Conservation (phyloP, 2,113 vertebrate species). For the Ancistrus triradiatus region DNA sequence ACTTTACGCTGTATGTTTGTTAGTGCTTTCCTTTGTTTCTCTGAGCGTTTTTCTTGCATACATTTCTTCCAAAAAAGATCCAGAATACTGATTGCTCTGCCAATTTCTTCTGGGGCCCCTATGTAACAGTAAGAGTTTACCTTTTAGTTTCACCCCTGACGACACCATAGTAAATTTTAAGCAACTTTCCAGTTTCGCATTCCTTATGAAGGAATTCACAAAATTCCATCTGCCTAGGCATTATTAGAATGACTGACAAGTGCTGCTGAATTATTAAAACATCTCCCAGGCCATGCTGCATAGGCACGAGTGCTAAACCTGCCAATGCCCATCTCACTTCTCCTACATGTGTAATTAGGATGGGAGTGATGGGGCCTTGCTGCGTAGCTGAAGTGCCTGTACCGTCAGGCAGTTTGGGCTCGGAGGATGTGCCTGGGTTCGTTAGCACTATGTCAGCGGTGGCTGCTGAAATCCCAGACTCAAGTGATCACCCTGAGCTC, state of each 20-base stretch:
- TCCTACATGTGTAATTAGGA: slow-evolving; percentile 2
- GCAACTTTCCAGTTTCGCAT: too few relatives aligned
- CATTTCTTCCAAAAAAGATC: too few relatives aligned
- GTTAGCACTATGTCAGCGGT: slow-evolving; percentile 15
- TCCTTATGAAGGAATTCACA: too few relatives aligned
- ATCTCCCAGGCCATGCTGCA: not conserved
- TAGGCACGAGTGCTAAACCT: not conserved
- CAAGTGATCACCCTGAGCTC: slow-evolving; percentile 39
- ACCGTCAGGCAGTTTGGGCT: not conserved
- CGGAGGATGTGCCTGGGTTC: slow-evolving; percentile 32
- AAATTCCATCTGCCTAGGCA: too few relatives aligned
- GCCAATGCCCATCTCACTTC: not conserved
- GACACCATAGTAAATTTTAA: too few relatives aligned
- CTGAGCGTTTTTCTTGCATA: too few relatives aligned
- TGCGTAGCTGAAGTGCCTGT: not conserved
- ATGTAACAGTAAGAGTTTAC: too few relatives aligned
- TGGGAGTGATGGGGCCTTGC: not conserved
- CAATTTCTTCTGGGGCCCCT: too few relatives aligned
- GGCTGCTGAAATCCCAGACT: slow-evolving; percentile 16
- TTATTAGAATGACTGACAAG: slow-evolving; percentile 8
- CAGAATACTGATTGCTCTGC: too few relatives aligned
- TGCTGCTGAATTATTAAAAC: not conserved
- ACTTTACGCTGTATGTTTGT: too few relatives aligned
- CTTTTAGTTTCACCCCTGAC: too few relatives aligned
- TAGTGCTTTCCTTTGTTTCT: too few relatives aligned